These are phyloP conservation scores for Papilio polytes DNA, from an alignment of 1,140 invertebrate species.

Conservation along the genomic window DNA sequence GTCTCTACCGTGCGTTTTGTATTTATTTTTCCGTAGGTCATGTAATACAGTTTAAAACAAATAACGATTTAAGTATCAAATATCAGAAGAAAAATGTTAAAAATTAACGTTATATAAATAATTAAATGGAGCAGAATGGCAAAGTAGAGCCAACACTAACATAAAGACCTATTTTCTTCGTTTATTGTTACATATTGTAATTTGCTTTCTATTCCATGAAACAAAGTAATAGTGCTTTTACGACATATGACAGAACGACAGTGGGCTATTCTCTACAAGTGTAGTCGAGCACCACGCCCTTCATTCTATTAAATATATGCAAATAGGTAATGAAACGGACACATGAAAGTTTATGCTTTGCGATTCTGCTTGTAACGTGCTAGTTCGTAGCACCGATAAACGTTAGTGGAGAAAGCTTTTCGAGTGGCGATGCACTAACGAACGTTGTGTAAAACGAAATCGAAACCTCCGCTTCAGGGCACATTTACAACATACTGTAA, in stretches of 20 bases:
- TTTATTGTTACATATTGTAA: background rate
- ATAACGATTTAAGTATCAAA: too few species aligned
- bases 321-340: conserved; percentile 29
- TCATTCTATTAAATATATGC: conserved; percentile 23
- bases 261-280: background rate
- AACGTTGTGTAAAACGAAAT: conserved; percentile 11
- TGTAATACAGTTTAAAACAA: too few species aligned
- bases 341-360: conserved; percentile 18
- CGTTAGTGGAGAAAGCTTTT: conserved; percentile 20
- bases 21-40: too few species aligned
- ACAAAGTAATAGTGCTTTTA: conserved; percentile 9
- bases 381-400: conserved; percentile 25
- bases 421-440: conserved; percentile 10
- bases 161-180: background rate
- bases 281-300: conserved; percentile 7
- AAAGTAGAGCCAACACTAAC: background rate
- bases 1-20: background rate
- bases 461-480: background rate
- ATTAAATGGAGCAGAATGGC: background rate
- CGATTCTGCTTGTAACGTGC: conserved; percentile 13
- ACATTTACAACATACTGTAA: conserved; percentile 5
- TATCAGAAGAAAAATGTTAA: too few species aligned
- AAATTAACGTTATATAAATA: background rate
- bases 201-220: background rate
- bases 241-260: background rate